Evolutionary conservation across 2,797 vertebrate species (phyloP).

Genomic region (Syngnathus acus): DNA sequence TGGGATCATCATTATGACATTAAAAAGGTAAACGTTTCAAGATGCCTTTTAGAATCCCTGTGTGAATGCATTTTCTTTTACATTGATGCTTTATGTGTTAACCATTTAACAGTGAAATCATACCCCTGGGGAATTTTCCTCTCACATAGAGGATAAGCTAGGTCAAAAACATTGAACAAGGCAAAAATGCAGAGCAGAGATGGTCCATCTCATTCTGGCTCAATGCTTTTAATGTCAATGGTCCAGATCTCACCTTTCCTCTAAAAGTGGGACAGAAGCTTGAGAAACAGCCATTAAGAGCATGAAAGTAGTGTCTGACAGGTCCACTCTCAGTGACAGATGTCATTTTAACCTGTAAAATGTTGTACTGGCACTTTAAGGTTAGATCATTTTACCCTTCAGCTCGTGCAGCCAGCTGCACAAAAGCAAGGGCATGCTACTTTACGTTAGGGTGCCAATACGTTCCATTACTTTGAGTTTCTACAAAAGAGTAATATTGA

Average conservation of each 20-base stretch:
- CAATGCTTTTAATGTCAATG: conserved; percentile 54
- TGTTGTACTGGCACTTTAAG: conserved; percentile 72
- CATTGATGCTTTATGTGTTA: conserved; percentile 48
- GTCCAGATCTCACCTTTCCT: conserved; percentile 49
- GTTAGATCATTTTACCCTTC: conserved; percentile 68
- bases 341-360: conserved; percentile 76
- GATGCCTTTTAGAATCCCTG: conserved; percentile 59
- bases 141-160: conserved; percentile 49
- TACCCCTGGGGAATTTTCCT: conserved; percentile 40
- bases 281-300: conserved; percentile 69
- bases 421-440: conserved; percentile 30
- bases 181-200: conserved; percentile 39
- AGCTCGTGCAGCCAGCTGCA: conserved; percentile 54
- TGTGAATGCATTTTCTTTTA: conserved; percentile 49
- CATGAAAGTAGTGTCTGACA: conserved; percentile 70
- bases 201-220: conserved; percentile 40
- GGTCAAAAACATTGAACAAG: conserved; percentile 35
- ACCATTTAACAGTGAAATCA: conserved; percentile 47
- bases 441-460: conserved; percentile 41
- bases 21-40: conserved; percentile 70
- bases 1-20: conserved; percentile 71
- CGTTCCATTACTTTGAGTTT: conserved; percentile 19
- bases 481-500: conserved; percentile 15
- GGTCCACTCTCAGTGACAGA: conserved; percentile 71
- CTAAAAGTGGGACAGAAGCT: conserved; percentile 61